Percentiles rank a stretch among this genome's conserved stretches.
These are phyloP conservation scores for Solenopsis invicta DNA, from an alignment of 1,140 invertebrate genomes.

Conservation along the genomic window DNA sequence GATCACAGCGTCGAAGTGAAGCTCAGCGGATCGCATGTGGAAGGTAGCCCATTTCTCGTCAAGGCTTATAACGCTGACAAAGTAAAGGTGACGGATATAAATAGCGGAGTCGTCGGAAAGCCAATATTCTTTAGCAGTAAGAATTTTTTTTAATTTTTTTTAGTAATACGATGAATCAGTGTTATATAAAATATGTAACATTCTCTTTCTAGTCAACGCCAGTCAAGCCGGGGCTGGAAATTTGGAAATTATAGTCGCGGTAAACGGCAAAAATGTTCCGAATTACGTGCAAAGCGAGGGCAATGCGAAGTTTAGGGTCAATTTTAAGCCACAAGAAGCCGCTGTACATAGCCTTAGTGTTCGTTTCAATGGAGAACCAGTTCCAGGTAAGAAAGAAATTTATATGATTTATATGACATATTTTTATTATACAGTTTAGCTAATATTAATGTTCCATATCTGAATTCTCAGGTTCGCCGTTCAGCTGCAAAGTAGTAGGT, in stretches of 20 bases:
- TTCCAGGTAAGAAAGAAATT: constrained; percentile 89
- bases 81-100: constrained; percentile 96
- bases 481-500: constrained; percentile 93
- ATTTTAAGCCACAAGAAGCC: constrained; percentile 98
- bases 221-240: constrained; percentile 96
- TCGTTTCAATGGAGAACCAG: constrained; percentile 98
- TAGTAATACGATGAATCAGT: not conserved
- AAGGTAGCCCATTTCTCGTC: constrained; percentile 97
- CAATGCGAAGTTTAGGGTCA: constrained; percentile 97
- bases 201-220: constrained; percentile 90
- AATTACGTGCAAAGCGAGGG: constrained; percentile 99
- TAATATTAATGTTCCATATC: not conserved
- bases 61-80: constrained; percentile 98
- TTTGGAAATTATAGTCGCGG: constrained; percentile 98
- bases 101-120: constrained; percentile 95
- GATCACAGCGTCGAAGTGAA: constrained; percentile 97
- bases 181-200: constrained; percentile 30
- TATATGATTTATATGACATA: too few species aligned
- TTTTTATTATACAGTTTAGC: not conserved
- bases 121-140: constrained; percentile 97
- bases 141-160: constrained; percentile 85
- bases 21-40: constrained; percentile 93
- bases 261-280: constrained; percentile 98
- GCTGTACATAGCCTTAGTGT: constrained; percentile 96
- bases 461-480: constrained; percentile 92